phyloP scores from a whole-genome alignment of 2,113 vertebrate species.

The Zosterops japonicus region DNA sequence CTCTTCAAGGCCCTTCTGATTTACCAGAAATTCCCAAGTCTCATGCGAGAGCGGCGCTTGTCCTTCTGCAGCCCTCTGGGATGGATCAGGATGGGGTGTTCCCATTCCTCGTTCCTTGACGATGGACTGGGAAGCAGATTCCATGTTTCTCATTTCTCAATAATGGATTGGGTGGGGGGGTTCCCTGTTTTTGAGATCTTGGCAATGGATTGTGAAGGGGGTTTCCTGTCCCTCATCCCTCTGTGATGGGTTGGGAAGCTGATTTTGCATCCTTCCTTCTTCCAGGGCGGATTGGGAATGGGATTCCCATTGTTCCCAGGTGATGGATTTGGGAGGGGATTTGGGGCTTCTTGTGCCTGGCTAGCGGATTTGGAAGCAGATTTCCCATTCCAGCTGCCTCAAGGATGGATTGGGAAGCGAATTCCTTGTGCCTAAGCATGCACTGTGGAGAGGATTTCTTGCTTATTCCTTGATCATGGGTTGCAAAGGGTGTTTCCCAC shows the following conservation, averaged over 20 bases:
- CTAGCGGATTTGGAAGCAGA: accelerated
- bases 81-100: not conserved
- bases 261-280: not conserved
- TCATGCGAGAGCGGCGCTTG: accelerated
- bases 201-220: accelerated
- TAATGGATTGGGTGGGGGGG: too few relatives aligned
- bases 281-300: accelerated
- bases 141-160: accelerated
- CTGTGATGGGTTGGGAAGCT: not conserved
- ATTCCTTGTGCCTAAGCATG: not conserved
- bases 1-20: not conserved
- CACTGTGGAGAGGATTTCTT: not conserved
- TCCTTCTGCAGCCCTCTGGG: not conserved
- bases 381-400: not conserved
- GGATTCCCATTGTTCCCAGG: not conserved
- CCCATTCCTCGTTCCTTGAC: accelerated
- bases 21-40: not conserved
- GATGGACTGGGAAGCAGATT: not conserved
- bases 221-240: not conserved
- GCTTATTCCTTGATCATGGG: accelerated
- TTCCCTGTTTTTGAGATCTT: too few relatives aligned
- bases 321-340: not conserved
- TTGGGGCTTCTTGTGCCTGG: not conserved
- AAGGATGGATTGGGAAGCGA: not conserved
- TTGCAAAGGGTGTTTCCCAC: not conserved